A percentile compares a stretch with the other conserved stretches of the same genome.
These are phyloP conservation scores for Lophotriccus pileatus DNA, from an alignment of 2,797 vertebrate genomes.

Conservation along the genomic window DNA sequence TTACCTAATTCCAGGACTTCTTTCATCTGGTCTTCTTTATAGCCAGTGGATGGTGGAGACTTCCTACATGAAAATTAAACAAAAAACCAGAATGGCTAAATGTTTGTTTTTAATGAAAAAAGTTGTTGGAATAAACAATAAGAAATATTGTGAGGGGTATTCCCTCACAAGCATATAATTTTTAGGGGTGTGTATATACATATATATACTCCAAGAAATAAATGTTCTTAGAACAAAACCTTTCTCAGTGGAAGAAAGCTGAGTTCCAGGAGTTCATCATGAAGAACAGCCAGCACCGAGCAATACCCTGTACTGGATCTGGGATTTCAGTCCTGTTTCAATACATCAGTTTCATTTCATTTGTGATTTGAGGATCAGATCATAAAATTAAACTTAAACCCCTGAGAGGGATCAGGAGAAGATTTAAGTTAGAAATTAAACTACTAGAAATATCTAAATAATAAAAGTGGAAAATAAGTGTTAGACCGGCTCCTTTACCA, in stretches of 20 bases:
- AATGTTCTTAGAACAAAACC: neutral
- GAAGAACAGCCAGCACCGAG: neutral
- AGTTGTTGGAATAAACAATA: neutral
- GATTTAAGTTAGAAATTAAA: neutral
- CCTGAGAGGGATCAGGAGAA: neutral
- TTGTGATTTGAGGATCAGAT: neutral
- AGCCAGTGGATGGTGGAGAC: slow-evolving; percentile 5
- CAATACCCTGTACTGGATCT: neutral
- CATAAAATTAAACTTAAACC: neutral
- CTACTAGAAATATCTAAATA: neutral
- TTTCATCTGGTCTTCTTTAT: neutral
- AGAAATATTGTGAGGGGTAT: neutral
- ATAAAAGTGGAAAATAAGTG: neutral
- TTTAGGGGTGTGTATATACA: fast-evolving
- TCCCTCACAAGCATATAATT: neutral
- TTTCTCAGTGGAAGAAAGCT: neutral
- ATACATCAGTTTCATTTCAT: neutral
- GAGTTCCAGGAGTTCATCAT: neutral
- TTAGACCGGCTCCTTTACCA: neutral
- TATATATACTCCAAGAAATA: neutral
- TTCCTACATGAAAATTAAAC: slow-evolving; percentile 54
- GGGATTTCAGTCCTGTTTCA: neutral
- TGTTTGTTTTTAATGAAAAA: neutral
- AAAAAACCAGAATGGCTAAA: neutral
- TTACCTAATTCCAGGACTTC: slow-evolving; percentile 67